Conservation (phyloP, 2,797 vertebrate genomes). For the Acestrorhynchus altus region DNA sequence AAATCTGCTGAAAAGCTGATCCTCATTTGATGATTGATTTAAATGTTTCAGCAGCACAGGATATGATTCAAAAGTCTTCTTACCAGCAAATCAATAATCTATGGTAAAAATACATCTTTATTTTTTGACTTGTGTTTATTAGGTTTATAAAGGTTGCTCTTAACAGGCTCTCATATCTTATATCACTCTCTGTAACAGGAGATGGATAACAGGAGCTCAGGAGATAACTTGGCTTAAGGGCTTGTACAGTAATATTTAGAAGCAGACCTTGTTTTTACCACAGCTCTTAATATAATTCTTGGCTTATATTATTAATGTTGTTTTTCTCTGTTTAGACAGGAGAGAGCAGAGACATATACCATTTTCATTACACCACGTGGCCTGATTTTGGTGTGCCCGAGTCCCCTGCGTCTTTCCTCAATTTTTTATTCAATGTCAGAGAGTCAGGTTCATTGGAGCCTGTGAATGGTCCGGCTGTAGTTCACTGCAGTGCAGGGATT, state of each 20-base stretch:
- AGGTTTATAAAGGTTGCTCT: not conserved
- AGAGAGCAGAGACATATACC: slow-evolving; percentile 89
- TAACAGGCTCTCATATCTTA: not conserved
- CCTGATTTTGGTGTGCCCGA: slow-evolving; percentile 98
- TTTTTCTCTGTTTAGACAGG: slow-evolving; percentile 79
- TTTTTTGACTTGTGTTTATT: not conserved
- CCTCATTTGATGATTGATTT: too few relatives aligned
- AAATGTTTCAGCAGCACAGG: too few relatives aligned
- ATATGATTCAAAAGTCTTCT: not conserved
- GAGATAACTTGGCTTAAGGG: not conserved
- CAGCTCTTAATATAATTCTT: not conserved
- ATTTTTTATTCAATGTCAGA: slow-evolving; percentile 94
- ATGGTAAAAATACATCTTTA: not conserved
- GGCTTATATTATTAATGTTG: not conserved
- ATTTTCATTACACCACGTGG: slow-evolving; percentile 99
- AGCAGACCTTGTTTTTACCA: not conserved
- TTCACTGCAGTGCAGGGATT: slow-evolving; percentile 97
- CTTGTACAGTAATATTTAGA: not conserved
- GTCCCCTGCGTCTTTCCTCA: slow-evolving; percentile 95
- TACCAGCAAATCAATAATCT: not conserved
- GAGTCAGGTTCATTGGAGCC: slow-evolving; percentile 89
- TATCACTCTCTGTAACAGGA: not conserved
- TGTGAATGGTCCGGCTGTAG: slow-evolving; percentile 87
- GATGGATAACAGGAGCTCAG: not conserved
- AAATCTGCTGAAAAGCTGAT: too few relatives aligned